Base-by-base conservation (phyloP, 2,797 vertebrate genomes). In the Malacoraja senta region DNA sequence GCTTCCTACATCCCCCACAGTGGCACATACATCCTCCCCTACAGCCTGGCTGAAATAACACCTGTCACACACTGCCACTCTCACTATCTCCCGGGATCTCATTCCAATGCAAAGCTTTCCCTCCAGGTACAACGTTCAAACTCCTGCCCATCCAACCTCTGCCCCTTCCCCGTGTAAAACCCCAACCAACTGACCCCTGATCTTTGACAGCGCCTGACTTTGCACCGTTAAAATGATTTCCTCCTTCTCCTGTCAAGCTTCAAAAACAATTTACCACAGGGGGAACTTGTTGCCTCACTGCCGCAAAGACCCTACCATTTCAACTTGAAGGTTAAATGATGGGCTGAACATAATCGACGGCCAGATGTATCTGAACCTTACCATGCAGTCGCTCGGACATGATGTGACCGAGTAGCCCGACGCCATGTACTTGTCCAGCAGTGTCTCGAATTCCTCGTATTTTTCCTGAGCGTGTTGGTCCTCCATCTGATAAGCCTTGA, bases 401-500 rank as follows among this genome's bases (percentile, higher is more conserved):
- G 97, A 97, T 94, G 96, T 96, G 94, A 98, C 97, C 93, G 97
- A 98, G 95, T 97, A 97, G 94, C 97, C 97, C 63, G 96, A 96
- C 93, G 97, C 97, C 95, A 97, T 96, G 96, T 97, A 97, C 95
- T 97, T 97, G 96, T 97, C 97, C 95, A 97, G 96, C 95, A 97
- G 95, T 96, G 96, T 94, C 94, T 97, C 97, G 94, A 97, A 97
- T 96, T 97, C 97, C 94, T 97, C 97, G 94, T 97, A 97, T 97
- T 97, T 97, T 97, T 98, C 97, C 97, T 97, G 97, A 97, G 97
- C 97, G 95, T 97, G 97, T 96, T 97, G 97, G 96, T 97, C 97
- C 95, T 97, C 96, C 95, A 97, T 95, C 95, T 97, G 96, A 95
- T 97, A 97, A 6, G 96, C 96, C 95, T 97, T 96, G 94, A 97